Evolutionary conservation across 2,888 invertebrate species (phyloP).

Genomic region (Neria commutata): DNA sequence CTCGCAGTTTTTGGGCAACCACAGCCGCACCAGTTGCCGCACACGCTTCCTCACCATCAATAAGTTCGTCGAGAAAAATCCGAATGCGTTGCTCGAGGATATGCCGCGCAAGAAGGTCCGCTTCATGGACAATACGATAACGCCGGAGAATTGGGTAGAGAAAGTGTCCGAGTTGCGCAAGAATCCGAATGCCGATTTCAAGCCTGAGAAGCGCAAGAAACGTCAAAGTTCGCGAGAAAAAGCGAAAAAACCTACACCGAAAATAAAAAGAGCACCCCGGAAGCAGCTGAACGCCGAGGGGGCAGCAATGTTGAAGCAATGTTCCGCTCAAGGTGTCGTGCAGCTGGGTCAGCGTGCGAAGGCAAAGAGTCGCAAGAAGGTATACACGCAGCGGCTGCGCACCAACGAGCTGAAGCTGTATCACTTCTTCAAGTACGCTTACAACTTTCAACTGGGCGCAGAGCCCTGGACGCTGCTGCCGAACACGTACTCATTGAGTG

Average conservation of each 20-base stretch:
- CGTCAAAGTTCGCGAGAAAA: neutral
- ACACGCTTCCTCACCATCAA: constrained; percentile 67
- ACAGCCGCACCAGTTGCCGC: constrained; percentile 67
- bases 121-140: constrained; percentile 33
- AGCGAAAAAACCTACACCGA: neutral
- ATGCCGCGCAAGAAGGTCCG: constrained; percentile 46
- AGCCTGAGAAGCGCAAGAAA: neutral
- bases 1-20: constrained; percentile 64
- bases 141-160: constrained; percentile 52
- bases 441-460: constrained; percentile 42
- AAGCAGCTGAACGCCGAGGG: neutral
- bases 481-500: constrained; percentile 13
- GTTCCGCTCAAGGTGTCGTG: neutral
- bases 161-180: constrained; percentile 43
- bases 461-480: constrained; percentile 22
- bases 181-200: constrained; percentile 26
- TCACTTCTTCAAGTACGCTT: constrained; percentile 54
- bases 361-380: constrained; percentile 5
- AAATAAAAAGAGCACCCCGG: neutral
- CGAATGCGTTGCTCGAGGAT: constrained; percentile 51
- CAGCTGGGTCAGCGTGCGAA: no score
- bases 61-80: constrained; percentile 64
- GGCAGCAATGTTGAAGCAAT: neutral
- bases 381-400: constrained; percentile 29
- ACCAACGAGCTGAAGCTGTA: constrained; percentile 36